These are phyloP conservation scores for Drosophila kikkawai DNA, from an alignment of 1,140 invertebrate species.

Conservation along the genomic window DNA sequence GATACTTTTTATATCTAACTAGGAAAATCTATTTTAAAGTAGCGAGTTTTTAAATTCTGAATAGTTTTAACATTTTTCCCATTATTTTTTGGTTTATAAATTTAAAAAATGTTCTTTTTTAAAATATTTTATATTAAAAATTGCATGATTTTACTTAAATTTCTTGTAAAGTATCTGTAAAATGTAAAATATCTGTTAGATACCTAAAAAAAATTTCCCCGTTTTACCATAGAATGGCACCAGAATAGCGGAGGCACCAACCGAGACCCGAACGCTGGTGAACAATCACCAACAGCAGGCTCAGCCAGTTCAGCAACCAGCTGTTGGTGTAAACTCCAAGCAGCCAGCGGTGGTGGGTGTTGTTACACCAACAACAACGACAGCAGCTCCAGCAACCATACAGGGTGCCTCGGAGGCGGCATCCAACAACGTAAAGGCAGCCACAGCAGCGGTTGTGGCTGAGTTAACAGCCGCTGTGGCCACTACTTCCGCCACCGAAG, in stretches of 20 bases:
- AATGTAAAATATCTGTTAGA: neutral
- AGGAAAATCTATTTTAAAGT: no score
- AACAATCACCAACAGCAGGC: slow-evolving; percentile 61
- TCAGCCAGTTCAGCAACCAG: slow-evolving; percentile 60
- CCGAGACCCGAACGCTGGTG: slow-evolving; percentile 52
- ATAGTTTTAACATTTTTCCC: neutral
- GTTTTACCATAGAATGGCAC: slow-evolving; percentile 53
- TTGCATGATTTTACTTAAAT: neutral
- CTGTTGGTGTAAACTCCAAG: slow-evolving; percentile 52
- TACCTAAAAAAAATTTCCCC: slow-evolving; percentile 20
- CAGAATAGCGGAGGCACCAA: slow-evolving; percentile 66
- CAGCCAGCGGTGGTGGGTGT: slow-evolving; percentile 27
- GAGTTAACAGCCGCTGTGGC: slow-evolving; percentile 15
- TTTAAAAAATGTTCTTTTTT: no score
- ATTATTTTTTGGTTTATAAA: neutral
- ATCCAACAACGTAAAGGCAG: slow-evolving; percentile 15
- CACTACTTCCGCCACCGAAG: slow-evolving; percentile 7
- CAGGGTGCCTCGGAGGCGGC: slow-evolving; percentile 46
- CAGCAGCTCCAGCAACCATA: slow-evolving; percentile 49
- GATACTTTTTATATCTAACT: neutral
- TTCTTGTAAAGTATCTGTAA: neutral
- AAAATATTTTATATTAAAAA: neutral
- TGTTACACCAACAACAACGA: slow-evolving; percentile 42
- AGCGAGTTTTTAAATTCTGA: no score
- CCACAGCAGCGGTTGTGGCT: slow-evolving; percentile 41